These are phyloP conservation scores for Drosophila albomicans DNA, from an alignment of 1,140 invertebrate species.

Conservation along the genomic window DNA sequence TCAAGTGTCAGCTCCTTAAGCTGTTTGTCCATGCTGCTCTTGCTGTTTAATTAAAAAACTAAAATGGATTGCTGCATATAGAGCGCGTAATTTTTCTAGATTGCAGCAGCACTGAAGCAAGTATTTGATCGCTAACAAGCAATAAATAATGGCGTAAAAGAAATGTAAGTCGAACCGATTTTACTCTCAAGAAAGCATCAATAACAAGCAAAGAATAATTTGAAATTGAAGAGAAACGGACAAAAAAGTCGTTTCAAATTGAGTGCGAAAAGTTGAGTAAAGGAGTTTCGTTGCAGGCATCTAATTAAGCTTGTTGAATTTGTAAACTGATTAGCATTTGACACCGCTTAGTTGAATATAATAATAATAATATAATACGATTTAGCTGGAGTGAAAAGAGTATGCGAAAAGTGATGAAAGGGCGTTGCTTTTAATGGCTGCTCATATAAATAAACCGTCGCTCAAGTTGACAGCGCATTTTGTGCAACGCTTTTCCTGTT, in stretches of 20 bases:
- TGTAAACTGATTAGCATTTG: neutral
- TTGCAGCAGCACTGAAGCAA: constrained; percentile 59
- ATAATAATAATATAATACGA: neutral
- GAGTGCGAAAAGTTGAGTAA: neutral
- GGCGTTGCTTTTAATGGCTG: constrained; percentile 48
- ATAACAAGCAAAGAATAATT: neutral
- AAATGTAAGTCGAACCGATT: neutral
- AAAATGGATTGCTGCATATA: constrained; percentile 58
- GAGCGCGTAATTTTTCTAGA: constrained; percentile 75
- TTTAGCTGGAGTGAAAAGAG: constrained; percentile 8
- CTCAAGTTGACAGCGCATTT: constrained; percentile 61
- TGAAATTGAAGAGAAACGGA: neutral
- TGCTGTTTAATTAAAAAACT: constrained; percentile 78
- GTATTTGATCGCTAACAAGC: constrained; percentile 67
- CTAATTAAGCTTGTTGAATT: neutral
- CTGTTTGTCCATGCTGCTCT: constrained; percentile 26
- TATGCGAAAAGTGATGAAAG: constrained; percentile 38
- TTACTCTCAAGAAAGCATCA: constrained; percentile 19
- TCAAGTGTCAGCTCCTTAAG: neutral
- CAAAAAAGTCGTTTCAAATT: neutral
- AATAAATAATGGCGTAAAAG: constrained; percentile 61
- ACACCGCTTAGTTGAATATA: neutral
- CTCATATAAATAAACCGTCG: constrained; percentile 60
- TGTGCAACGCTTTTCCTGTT: constrained; percentile 34
- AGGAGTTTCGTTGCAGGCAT: neutral